Evolutionary conservation across 2,797 vertebrate genomes (phyloP).

Genomic region (Schizothorax lantsangensis): DNA sequence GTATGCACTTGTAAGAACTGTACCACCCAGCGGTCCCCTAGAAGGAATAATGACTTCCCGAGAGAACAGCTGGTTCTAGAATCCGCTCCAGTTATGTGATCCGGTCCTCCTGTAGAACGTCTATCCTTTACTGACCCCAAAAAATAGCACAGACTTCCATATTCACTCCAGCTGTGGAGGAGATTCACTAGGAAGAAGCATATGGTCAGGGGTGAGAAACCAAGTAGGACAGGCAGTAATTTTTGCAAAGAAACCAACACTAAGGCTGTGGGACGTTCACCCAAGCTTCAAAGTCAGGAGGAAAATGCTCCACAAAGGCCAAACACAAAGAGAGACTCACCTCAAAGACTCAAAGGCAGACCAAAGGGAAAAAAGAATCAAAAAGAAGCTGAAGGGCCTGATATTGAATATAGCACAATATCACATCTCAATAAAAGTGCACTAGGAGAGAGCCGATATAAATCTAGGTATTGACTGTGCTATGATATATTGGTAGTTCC

Average conservation of each 20-base stretch:
- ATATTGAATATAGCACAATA: conserved; percentile 41
- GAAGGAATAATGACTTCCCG: conserved; percentile 47
- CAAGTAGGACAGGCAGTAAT: conserved; percentile 61
- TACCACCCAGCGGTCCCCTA: conserved; percentile 10
- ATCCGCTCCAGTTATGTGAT: conserved; percentile 34
- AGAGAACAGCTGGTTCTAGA: conserved; percentile 30
- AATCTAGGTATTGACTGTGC: neutral
- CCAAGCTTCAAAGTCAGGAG: conserved; percentile 56
- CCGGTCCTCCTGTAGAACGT: conserved; percentile 27
- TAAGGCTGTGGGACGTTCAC: conserved; percentile 49
- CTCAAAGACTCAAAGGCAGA: conserved; percentile 55
- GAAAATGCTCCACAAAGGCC: conserved; percentile 56
- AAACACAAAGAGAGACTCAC: conserved; percentile 54
- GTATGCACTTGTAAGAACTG: conserved; percentile 25
- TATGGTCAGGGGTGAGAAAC: conserved; percentile 61
- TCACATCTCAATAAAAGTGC: conserved; percentile 32
- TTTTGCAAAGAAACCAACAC: conserved; percentile 58
- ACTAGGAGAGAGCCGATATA: neutral
- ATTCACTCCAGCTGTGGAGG: conserved; percentile 48
- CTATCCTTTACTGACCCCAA: conserved; percentile 53
- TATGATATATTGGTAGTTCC: neutral
- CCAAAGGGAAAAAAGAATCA: conserved; percentile 58
- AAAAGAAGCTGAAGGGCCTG: conserved; percentile 48
- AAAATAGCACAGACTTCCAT: conserved; percentile 52
- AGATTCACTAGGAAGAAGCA: conserved; percentile 37